A percentile compares a stretch with the other conserved stretches of the same genome.
Evolutionary conservation across 1,140 invertebrate genomes (phyloP).

Genomic region (Rhagoletis pomonella): DNA sequence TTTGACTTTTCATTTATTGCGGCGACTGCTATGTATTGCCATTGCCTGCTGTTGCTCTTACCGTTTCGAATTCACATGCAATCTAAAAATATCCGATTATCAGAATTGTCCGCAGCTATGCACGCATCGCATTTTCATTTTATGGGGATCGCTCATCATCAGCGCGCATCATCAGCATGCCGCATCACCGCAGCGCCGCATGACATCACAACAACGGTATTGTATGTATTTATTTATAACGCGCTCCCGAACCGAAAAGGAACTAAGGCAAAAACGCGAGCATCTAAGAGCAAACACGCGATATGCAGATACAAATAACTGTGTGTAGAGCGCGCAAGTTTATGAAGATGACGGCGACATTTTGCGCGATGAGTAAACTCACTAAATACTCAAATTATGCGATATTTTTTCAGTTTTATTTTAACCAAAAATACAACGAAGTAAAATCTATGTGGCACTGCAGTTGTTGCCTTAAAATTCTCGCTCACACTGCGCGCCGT

Average conservation of each 20-base stretch:
- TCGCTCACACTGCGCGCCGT: neutral
- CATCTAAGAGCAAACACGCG: neutral
- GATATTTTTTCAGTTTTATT: neutral
- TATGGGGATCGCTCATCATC: neutral
- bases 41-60: neutral
- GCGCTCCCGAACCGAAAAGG: neutral
- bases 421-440: constrained; percentile 18
- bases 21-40: too few species aligned
- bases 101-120: constrained; percentile 48
- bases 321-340: neutral
- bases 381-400: constrained; percentile 21
- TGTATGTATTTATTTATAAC: constrained; percentile 4
- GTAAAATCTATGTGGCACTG: neutral
- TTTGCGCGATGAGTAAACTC: constrained; percentile 1
- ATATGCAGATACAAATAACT: neutral
- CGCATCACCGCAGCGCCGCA: constrained; percentile 8
- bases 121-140: constrained; percentile 38
- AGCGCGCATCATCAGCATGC: constrained; percentile 1
- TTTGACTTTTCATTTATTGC: neutral
- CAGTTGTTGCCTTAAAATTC: neutral
- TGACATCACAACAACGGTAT: constrained; percentile 20
- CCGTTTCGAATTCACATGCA: constrained; percentile 50
- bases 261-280: neutral
- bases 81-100: constrained; percentile 47
- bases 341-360: neutral